Evolutionary conservation across 2,888 invertebrate species (phyloP), one percentile per base, ranked within the genome.

Genomic region (Uloborus plumipes): DNA sequence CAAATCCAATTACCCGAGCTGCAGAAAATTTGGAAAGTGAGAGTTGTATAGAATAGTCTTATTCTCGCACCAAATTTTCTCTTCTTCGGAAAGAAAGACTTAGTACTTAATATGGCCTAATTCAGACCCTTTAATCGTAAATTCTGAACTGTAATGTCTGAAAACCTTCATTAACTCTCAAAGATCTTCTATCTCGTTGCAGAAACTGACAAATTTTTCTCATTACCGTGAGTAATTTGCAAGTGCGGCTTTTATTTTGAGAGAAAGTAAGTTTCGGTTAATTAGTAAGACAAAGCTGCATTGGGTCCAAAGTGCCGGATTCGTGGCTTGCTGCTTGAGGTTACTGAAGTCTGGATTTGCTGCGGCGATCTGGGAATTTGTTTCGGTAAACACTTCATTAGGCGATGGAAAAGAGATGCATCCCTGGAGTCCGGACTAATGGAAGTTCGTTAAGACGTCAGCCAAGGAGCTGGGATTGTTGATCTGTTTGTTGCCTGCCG

Each of bases 321-420:
- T 64, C 73, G 67, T 67, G 71, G 65, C 66, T 79, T 64, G 73
- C 74, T 69, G 80, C 70, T 72, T 80, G 79, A 80, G 79, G 78
- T 78, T 78, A 59, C 78, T 71, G 78, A 71, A 71, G 75, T 58
- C 73, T 76, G 74, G 83, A 83, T 83, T 83, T 83, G 83, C 73
- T 73, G 75, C 73, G 75, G 77, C 83, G 83, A 83, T 77, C 67
- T 70, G 83, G 83, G 83, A 83, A 83, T 83, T 83, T 83, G 83
- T 83, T 83, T 77, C 83, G 77, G 83, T 83, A 83, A 83, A 77
- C 77, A 83, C 77, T 83, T 83, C 83, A 83, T 83, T 83, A 83
- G 83, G 55, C 83, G 73, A 83, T 83, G 83, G 83, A 83, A 83
- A 83, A 83, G 83, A 83, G 83, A 83, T 77, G 83, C 67, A 77